Percentiles rank a stretch among this genome's conserved stretches.
Conservation (phyloP, 1,140 invertebrate genomes). For the Thaumetopoea pityocampa region DNA sequence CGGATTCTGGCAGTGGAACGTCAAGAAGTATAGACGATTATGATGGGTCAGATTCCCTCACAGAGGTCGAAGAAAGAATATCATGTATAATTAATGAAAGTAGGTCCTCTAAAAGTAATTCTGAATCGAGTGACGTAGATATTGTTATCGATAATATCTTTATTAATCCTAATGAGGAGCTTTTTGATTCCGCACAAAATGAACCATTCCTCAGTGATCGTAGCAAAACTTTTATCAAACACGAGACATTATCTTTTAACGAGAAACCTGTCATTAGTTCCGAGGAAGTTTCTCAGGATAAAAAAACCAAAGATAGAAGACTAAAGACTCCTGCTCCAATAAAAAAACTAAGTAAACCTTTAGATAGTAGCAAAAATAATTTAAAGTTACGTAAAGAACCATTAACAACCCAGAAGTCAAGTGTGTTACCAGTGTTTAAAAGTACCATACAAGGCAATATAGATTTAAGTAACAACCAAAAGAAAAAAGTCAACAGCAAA, state of each 20-base stretch:
- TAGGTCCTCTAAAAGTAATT: constrained; percentile 63
- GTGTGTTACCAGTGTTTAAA: constrained; percentile 60
- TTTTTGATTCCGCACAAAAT: constrained; percentile 30
- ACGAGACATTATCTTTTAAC: constrained; percentile 22
- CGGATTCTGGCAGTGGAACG: constrained; percentile 55
- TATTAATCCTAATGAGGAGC: constrained; percentile 35
- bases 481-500: constrained; percentile 56
- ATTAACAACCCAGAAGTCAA: constrained; percentile 42
- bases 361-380: constrained; percentile 45
- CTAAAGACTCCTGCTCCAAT: constrained; percentile 49
- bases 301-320: constrained; percentile 45
- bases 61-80: constrained; percentile 68
- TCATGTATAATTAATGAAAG: constrained; percentile 66
- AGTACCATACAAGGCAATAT: constrained; percentile 41
- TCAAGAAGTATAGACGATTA: constrained; percentile 47
- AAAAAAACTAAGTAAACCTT: constrained; percentile 53
- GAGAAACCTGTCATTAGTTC: constrained; percentile 23
- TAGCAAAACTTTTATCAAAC: constrained; percentile 53
- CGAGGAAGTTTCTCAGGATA: constrained; percentile 22
- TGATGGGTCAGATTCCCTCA: constrained; percentile 54
- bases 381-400: constrained; percentile 35
- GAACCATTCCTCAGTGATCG: constrained; percentile 32
- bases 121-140: constrained; percentile 63
- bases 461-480: constrained; percentile 41
- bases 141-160: constrained; percentile 59